These are phyloP conservation scores for Drosophila nigromelanica DNA, from an alignment of 1,140 invertebrate species.

Conservation along the genomic window DNA sequence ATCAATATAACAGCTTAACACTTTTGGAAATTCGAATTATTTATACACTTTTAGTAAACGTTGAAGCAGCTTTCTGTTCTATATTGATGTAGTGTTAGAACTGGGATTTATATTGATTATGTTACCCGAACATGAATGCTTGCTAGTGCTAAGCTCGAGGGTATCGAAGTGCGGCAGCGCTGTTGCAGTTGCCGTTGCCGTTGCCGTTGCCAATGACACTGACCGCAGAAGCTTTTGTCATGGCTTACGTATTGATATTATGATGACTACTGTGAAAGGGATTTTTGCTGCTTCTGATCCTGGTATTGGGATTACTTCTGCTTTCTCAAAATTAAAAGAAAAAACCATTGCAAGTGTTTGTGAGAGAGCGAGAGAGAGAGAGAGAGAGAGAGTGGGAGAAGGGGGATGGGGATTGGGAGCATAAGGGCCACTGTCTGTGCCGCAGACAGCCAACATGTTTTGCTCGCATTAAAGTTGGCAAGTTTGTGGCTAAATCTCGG, in stretches of 20 bases:
- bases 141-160: background rate
- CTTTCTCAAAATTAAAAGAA: slow-evolving; percentile 17
- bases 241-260: slow-evolving; percentile 39
- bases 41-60: too few species aligned
- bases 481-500: slow-evolving; percentile 46
- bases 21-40: too few species aligned
- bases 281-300: slow-evolving; percentile 2
- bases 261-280: slow-evolving; percentile 21
- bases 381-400: background rate
- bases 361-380: background rate
- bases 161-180: background rate
- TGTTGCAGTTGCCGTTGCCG: too few species aligned
- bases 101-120: too few species aligned
- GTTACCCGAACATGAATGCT: background rate
- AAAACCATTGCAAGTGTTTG: background rate
- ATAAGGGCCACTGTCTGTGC: background rate
- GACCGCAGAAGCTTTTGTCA: slow-evolving; percentile 1
- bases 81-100: too few species aligned
- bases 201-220: slow-evolving; percentile 26
- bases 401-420: background rate
- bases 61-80: too few species aligned
- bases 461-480: slow-evolving; percentile 32
- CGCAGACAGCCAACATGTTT: slow-evolving; percentile 16
- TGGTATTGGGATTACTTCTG: background rate
- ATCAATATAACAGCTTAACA: too few species aligned